Base-by-base conservation (phyloP, 2,888 invertebrate species). In the Luperina nickerlii region DNA sequence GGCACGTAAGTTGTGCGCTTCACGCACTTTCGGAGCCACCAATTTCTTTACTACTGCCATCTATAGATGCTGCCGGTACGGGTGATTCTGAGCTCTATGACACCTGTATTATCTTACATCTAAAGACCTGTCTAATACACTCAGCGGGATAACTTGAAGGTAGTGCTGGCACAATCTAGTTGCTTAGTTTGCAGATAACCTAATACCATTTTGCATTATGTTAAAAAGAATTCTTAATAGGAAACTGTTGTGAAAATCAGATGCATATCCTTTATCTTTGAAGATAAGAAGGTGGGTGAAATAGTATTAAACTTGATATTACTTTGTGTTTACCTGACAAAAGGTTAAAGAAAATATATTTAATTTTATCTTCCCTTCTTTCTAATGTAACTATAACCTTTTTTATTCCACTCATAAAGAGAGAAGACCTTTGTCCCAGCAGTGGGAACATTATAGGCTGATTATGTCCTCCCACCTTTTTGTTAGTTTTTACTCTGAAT, bases 71-170 rank as follows among this genome's bases (percentile, higher is more conserved):
- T 27, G 20, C 24, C 13, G 24, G 48, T 8, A 27, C 15, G 32
- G 5, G 5, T 0, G 5, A 0, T 54, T 70, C 18, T 6, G 0
- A 24, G 3, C 15, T 70, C 70, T 70, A 3, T 38, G 20, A 45
- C 62, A 15, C 57, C n/a, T 66, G 70, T 27, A 81, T 69, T 80
- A 82, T 69, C 60, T 81, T 74, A 20, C 27, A 42, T 81, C n/a
- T 54, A 32, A 74, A 74, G 74, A 82, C 65, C 85, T 82, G 82
- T 85, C 82, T 68, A 24, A 81, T 38, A 81, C 86, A 83, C 66
- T 57, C 82, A 15, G 62, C 67, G 27, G 60, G 60, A 72, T 65
- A 69, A 68, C 86, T 82, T 27, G 24, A 67, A 81, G 82, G 27
- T 74, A 42, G 4, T 20, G 24, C 66, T 24, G 51, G 48, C 48